These are phyloP conservation scores for Ophioderma brevispina DNA, from an alignment of 35 echinoderm and acorn worm species.

Conservation along the genomic window DNA sequence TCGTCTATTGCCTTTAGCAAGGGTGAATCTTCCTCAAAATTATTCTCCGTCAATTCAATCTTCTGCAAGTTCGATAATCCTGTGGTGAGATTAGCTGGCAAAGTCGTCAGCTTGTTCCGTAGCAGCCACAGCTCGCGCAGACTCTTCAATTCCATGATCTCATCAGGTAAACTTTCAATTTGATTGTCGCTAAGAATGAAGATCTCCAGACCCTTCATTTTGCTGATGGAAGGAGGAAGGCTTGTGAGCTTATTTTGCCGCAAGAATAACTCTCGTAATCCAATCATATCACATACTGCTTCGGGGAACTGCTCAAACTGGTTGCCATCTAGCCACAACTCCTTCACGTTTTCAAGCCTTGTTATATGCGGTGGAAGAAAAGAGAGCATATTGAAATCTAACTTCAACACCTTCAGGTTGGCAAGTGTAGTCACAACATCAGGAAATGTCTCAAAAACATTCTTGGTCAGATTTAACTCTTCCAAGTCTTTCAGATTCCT, in stretches of 20 bases:
- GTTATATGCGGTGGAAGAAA: constrained; percentile 67
- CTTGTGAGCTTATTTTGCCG: constrained; percentile 51
- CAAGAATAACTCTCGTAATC: constrained; percentile 66
- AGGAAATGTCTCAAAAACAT: constrained; percentile 62
- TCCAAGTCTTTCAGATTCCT: constrained; percentile 61
- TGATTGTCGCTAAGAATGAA: constrained; percentile 71
- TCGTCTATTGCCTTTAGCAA: not conserved
- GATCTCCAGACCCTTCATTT: constrained; percentile 54
- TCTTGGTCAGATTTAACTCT: constrained; percentile 54
- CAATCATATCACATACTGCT: constrained; percentile 57
- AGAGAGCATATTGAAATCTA: constrained; percentile 44
- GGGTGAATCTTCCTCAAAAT: not conserved
- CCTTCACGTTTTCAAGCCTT: constrained; percentile 45
- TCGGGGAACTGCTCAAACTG: constrained; percentile 65
- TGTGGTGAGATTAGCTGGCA: constrained; percentile 14
- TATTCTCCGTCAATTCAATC: not conserved
- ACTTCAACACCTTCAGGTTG: constrained; percentile 63
- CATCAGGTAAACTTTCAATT: constrained; percentile 59
- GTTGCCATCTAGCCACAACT: constrained; percentile 66
- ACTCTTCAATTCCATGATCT: constrained; percentile 38
- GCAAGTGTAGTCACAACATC: constrained; percentile 48
- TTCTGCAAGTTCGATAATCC: not conserved
- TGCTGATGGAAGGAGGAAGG: constrained; percentile 47
- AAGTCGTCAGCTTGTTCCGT: constrained; percentile 37
- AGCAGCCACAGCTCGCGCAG: constrained; percentile 73